Percentiles rank a stretch among this genome's conserved stretches.
These are phyloP conservation scores for Agelaius phoeniceus DNA, from an alignment of 2,113 vertebrate species.

Conservation along the genomic window DNA sequence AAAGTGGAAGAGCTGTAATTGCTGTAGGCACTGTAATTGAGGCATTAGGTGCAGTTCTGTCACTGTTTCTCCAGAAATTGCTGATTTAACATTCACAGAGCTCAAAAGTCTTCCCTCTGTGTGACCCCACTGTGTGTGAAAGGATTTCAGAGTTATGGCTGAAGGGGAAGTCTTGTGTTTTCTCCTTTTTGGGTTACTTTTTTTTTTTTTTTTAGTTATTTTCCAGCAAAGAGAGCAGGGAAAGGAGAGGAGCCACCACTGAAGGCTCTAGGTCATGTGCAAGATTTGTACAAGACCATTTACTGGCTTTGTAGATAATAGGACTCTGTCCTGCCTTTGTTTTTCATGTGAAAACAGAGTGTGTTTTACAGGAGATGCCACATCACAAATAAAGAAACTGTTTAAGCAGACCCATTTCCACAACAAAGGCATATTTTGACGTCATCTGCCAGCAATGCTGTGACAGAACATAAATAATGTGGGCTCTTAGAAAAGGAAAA, in stretches of 20 bases:
- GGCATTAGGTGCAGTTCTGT: background rate
- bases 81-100: background rate
- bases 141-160: background rate
- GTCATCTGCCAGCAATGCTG: background rate
- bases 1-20: background rate
- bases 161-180: background rate
- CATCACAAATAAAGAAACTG: conserved; percentile 26
- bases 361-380: background rate
- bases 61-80: background rate
- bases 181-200: background rate
- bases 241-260: background rate
- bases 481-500: background rate
- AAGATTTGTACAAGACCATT: background rate
- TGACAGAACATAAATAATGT: conserved; percentile 20
- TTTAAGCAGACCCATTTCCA: conserved; percentile 11
- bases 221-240: background rate
- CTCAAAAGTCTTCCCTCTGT: background rate
- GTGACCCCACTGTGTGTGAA: background rate
- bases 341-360: background rate
- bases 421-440: conserved; percentile 15
- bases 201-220: background rate
- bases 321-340: background rate
- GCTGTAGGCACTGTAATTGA: background rate
- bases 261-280: background rate
- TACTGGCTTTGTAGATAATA: background rate